These are phyloP conservation scores for Momotus momota DNA, from an alignment of 2,797 vertebrate species.

Conservation along the genomic window DNA sequence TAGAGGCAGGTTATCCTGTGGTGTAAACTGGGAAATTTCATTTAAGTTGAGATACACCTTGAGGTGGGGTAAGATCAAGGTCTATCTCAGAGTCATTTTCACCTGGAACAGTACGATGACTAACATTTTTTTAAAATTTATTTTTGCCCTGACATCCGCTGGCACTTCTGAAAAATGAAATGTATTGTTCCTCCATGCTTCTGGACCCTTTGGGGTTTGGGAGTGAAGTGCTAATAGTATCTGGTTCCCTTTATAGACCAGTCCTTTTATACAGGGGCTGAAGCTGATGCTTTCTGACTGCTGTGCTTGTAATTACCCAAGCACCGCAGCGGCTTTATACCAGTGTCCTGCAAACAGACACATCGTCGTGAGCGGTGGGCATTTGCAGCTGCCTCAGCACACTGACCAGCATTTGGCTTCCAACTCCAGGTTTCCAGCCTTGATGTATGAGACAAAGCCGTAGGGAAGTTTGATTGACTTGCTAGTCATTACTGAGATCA, in stretches of 20 bases:
- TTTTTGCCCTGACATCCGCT: neutral
- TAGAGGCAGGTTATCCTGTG: neutral
- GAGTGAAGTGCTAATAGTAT: neutral
- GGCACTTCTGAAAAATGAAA: neutral
- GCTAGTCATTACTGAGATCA: slow-evolving; percentile 46
- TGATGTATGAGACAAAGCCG: slow-evolving; percentile 24
- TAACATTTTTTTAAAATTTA: too few relatives aligned
- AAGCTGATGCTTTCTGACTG: neutral
- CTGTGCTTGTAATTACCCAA: slow-evolving; percentile 46
- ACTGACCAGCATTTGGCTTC: slow-evolving; percentile 4
- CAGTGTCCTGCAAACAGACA: slow-evolving; percentile 1
- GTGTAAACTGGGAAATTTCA: neutral
- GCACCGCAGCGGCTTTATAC: neutral
- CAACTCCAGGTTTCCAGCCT: neutral
- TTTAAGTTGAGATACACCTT: neutral
- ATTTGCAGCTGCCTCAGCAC: slow-evolving; percentile 28
- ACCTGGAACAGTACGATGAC: neutral
- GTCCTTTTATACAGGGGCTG: neutral
- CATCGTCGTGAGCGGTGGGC: neutral
- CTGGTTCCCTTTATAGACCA: neutral
- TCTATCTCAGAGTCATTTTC: neutral
- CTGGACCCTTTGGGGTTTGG: neutral
- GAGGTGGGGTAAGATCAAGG: neutral
- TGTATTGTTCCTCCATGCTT: neutral
- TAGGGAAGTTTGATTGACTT: slow-evolving; percentile 51